These are phyloP conservation scores for Coryphaenoides rupestris DNA, from an alignment of 2,113 vertebrate genomes.

Conservation along the genomic window DNA sequence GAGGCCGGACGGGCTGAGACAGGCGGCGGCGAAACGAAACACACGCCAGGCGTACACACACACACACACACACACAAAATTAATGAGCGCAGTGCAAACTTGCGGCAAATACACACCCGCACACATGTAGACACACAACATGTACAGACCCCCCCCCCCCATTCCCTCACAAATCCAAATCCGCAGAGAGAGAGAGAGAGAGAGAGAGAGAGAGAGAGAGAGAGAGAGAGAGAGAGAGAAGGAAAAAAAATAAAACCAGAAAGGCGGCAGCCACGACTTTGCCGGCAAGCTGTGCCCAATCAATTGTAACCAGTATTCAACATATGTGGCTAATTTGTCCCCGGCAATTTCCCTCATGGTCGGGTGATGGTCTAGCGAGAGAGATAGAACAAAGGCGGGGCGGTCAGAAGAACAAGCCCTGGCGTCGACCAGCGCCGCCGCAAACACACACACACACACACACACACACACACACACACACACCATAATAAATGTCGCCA, in stretches of 20 bases:
- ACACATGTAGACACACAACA: not conserved
- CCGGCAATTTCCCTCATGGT: slow-evolving; percentile 53
- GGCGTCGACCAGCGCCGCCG: slow-evolving; percentile 47
- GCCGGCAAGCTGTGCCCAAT: slow-evolving; percentile 49
- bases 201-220: too few relatives aligned
- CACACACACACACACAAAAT: not conserved
- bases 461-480: too few relatives aligned
- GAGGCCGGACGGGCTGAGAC: slow-evolving; percentile 5
- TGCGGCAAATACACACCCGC: slow-evolving; percentile 13
- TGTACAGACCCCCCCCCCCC: not conserved
- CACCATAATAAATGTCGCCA: slow-evolving; percentile 57
- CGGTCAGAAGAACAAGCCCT: slow-evolving; percentile 42
- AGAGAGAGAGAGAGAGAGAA: too few relatives aligned
- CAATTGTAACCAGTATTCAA: slow-evolving; percentile 58
- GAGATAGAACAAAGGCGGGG: slow-evolving; percentile 47
- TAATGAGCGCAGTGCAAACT: not conserved
- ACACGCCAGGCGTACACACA: slow-evolving; percentile 3
- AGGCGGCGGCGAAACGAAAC: not conserved
- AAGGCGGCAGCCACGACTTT: not conserved
- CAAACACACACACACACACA: slow-evolving; percentile 55
- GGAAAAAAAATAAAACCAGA: not conserved
- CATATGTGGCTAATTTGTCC: slow-evolving; percentile 66
- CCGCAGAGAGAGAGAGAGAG: too few relatives aligned
- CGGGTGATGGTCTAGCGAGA: slow-evolving; percentile 43
- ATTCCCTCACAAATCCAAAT: slow-evolving; percentile 5